These are phyloP conservation scores for Pogona vitticeps DNA, from an alignment of 2,113 vertebrate species.

Conservation along the genomic window DNA sequence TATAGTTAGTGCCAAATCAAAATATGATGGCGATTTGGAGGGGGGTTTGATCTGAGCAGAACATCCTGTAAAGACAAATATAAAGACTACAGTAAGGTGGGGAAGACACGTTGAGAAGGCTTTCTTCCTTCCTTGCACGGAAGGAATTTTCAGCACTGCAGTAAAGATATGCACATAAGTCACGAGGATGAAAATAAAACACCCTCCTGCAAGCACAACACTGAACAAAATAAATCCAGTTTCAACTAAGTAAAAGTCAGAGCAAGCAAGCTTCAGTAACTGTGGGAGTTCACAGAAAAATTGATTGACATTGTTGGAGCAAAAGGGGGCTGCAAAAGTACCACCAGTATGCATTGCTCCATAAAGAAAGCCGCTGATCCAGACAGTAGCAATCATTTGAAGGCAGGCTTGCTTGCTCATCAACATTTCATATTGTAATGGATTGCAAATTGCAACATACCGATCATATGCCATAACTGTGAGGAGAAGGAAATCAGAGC, in stretches of 20 bases:
- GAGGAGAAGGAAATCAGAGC: neutral
- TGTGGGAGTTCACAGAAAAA: too few species aligned
- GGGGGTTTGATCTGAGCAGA: neutral
- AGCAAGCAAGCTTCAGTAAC: neutral
- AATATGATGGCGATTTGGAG: neutral
- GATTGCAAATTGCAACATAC: slow-evolving; percentile 7
- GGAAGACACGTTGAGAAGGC: neutral
- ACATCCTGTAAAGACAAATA: neutral
- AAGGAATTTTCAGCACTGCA: neutral
- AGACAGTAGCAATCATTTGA: too few species aligned
- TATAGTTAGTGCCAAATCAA: neutral
- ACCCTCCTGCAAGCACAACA: neutral
- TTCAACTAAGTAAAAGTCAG: neutral
- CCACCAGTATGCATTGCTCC: neutral
- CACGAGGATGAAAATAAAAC: neutral
- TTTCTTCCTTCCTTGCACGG: neutral
- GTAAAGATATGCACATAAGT: neutral
- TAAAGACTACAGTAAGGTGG: neutral
- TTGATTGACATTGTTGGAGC: neutral
- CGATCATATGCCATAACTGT: too few species aligned
- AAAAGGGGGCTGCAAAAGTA: neutral
- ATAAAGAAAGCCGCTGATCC: too few species aligned
- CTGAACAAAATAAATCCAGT: neutral
- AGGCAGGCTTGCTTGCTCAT: neutral
- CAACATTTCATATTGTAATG: neutral